phyloP scores from a whole-genome alignment of 2,888 invertebrate genomes.

The Trissolcus brochymenae region DNA sequence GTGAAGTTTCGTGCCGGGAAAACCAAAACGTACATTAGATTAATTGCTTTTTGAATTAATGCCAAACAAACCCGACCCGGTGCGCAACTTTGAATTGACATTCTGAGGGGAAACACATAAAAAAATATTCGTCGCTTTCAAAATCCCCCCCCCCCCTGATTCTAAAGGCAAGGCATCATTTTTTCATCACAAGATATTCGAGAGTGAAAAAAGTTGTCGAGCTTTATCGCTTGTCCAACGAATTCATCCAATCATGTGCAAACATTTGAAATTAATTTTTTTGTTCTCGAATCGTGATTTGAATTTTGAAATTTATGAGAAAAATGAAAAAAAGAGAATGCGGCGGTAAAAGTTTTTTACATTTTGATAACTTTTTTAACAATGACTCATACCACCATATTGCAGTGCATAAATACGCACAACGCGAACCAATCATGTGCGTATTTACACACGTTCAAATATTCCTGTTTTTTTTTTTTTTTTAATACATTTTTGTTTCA shows the following conservation, averaged over 20 bases:
- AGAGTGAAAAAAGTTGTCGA: slow-evolving; percentile 1
- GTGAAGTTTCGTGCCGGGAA: slow-evolving; percentile 20
- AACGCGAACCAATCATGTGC: slow-evolving; percentile 32
- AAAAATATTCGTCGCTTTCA: no score
- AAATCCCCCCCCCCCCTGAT: no score
- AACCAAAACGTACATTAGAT: slow-evolving; percentile 16
- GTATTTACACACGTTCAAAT: slow-evolving; percentile 32
- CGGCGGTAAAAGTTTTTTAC: no score
- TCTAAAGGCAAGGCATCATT: background rate
- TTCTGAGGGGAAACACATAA: background rate
- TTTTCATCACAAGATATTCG: background rate
- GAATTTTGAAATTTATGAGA: no score
- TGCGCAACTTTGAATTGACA: background rate
- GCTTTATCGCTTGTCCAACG: background rate
- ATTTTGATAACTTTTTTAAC: no score
- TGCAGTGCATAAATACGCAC: slow-evolving; percentile 34
- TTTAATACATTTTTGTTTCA: background rate
- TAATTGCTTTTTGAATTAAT: slow-evolving; percentile 9
- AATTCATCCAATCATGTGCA: slow-evolving; percentile 2
- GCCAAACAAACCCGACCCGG: background rate
- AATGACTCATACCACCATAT: slow-evolving; percentile 28
- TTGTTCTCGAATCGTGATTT: no score
- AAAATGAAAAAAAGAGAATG: no score
- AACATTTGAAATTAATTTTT: no score
- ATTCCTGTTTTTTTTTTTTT: slow-evolving; percentile 14